Evolutionary conservation across 1,140 invertebrate species (phyloP).

Genomic region (Heterodera carotae): DNA sequence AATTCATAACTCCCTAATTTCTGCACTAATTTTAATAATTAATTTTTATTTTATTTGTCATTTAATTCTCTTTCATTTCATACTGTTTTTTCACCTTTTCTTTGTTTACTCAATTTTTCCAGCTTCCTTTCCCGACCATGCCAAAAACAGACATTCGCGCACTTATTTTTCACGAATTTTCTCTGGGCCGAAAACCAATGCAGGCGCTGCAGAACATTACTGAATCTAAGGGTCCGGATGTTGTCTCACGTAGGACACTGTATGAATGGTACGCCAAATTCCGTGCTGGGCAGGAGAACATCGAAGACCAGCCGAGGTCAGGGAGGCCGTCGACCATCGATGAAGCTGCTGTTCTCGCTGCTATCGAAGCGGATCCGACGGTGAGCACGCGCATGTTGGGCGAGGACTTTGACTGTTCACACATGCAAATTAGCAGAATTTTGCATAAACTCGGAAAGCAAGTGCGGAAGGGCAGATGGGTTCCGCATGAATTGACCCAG

Average conservation of each 20-base stretch:
- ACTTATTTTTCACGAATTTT: slow-evolving; percentile 9
- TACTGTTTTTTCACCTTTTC: not conserved
- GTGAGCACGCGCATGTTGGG: slow-evolving; percentile 25
- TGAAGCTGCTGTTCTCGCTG: slow-evolving; percentile 3
- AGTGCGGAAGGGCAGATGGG: slow-evolving; percentile 18
- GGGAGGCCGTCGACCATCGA: slow-evolving; percentile 11
- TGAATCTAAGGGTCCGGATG: slow-evolving; percentile 16
- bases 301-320: slow-evolving; percentile 1
- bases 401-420: slow-evolving; percentile 28
- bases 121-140: not conserved
- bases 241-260: not conserved
- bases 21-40: not conserved
- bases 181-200: slow-evolving; percentile 11
- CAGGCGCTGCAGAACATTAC: slow-evolving; percentile 5
- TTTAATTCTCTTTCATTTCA: not conserved
- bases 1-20: slow-evolving; percentile 1
- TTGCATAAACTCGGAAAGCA: slow-evolving; percentile 26
- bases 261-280: slow-evolving; percentile 15
- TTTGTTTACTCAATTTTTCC: not conserved
- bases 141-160: slow-evolving; percentile 11
- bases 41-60: not conserved
- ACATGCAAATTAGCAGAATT: slow-evolving; percentile 29
- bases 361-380: slow-evolving; percentile 34
- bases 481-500: slow-evolving; percentile 23
- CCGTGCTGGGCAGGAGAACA: slow-evolving; percentile 4